Evolutionary conservation across 2,797 vertebrate genomes (phyloP).

Genomic region (Scomberomorus guttatus): DNA sequence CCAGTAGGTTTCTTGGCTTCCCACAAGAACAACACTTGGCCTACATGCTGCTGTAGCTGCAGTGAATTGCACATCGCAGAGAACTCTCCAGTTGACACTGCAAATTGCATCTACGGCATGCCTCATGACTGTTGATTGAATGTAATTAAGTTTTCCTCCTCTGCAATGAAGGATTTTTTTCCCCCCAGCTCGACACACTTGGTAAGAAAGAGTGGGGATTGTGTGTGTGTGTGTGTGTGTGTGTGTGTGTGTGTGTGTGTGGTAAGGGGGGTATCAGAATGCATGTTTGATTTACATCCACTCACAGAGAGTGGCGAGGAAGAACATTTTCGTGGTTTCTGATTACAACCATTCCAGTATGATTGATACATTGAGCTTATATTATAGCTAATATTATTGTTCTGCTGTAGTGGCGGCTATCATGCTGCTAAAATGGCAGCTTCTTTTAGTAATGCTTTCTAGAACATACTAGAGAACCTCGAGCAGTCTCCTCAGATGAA

Average conservation of each 20-base stretch:
- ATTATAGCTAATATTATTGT: constrained; percentile 30
- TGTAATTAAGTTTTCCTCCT: constrained; percentile 79
- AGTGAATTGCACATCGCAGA: constrained; percentile 50
- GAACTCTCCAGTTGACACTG: constrained; percentile 62
- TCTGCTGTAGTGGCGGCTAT: not conserved
- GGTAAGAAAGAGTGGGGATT: constrained; percentile 5
- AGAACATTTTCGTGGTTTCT: constrained; percentile 10
- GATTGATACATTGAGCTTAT: constrained; percentile 4
- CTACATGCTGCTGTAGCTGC: constrained; percentile 58
- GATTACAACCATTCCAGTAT: constrained; percentile 17
- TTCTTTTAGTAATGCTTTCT: constrained; percentile 58
- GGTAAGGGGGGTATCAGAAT: constrained; percentile 16
- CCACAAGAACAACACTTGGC: constrained; percentile 50
- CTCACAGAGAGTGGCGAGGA: not conserved
- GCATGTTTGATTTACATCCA: constrained; percentile 27
- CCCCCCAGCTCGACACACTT: constrained; percentile 31
- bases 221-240: constrained; percentile 17
- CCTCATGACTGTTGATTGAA: constrained; percentile 77
- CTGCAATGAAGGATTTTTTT: constrained; percentile 68
- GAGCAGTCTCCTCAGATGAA: constrained; percentile 60
- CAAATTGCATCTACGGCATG: constrained; percentile 65
- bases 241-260: constrained; percentile 12
- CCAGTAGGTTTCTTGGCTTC: constrained; percentile 37
- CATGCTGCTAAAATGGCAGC: constrained; percentile 45
- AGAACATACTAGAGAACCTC: constrained; percentile 57